These are phyloP conservation scores for Oncopodura yosiiana DNA, from an alignment of 1,140 invertebrate genomes.

Conservation along the genomic window DNA sequence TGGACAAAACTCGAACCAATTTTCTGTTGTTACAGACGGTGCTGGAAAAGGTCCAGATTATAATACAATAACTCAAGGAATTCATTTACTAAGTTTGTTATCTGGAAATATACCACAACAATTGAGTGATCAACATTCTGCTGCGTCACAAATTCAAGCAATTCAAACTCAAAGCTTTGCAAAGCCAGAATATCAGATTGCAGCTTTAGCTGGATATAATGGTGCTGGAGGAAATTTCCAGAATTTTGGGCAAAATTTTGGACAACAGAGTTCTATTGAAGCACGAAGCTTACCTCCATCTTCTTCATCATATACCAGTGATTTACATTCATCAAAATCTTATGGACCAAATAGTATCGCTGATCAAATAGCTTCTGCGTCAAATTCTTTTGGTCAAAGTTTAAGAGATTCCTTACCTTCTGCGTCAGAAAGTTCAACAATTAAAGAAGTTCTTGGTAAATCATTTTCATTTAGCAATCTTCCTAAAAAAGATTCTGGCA, in stretches of 20 bases:
- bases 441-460: neutral
- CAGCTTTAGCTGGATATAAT: slow-evolving; percentile 10
- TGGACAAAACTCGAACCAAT: too few relatives aligned
- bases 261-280: neutral
- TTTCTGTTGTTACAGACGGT: neutral
- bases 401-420: neutral
- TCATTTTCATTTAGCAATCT: neutral
- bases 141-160: neutral
- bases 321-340: slow-evolving; percentile 7
- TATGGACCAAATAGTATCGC: neutral
- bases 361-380: slow-evolving; percentile 9
- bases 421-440: neutral
- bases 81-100: slow-evolving; percentile 23
- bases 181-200: slow-evolving; percentile 16
- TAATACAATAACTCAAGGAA: slow-evolving; percentile 27
- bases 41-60: slow-evolving; percentile 4
- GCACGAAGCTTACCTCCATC: slow-evolving; percentile 1
- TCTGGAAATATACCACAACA: slow-evolving; percentile 26
- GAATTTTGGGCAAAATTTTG: neutral
- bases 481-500: neutral
- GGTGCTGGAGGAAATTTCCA: slow-evolving; percentile 12
- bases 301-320: too few relatives aligned
- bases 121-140: neutral
- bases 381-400: slow-evolving; percentile 21
- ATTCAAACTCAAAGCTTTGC: neutral